phyloP scores from a whole-genome alignment of 2,113 vertebrate genomes.

The Phalacrocorax aristotelis region DNA sequence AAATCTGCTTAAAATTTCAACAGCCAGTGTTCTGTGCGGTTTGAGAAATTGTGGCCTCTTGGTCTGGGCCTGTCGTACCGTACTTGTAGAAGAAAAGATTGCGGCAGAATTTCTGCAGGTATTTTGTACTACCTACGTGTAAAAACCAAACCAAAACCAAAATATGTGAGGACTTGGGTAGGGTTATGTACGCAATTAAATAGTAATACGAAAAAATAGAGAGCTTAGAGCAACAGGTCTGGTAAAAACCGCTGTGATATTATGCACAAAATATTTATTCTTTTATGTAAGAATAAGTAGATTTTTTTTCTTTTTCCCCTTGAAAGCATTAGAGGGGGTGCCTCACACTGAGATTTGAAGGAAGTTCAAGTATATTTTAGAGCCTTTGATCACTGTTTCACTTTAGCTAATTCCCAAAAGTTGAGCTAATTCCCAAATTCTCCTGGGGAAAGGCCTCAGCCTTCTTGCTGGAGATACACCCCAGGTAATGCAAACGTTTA shows the following conservation, averaged over 20 bases:
- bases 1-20: neutral
- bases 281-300: neutral
- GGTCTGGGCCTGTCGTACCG: neutral
- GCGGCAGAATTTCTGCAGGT: neutral
- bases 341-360: neutral
- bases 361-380: neutral
- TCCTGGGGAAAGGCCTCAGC: neutral
- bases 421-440: neutral
- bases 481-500: neutral
- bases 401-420: neutral
- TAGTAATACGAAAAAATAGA: neutral
- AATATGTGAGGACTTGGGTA: neutral
- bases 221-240: neutral
- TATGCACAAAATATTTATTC: neutral
- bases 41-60: neutral
- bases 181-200: neutral
- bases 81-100: neutral
- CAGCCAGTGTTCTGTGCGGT: neutral
- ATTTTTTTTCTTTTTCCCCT: neutral
- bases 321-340: neutral
- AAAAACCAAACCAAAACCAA: neutral
- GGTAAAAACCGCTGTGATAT: neutral
- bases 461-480: neutral
- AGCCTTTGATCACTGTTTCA: neutral
- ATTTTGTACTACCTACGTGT: fast-evolving